Conservation (phyloP, 2,888 invertebrate species). For the Apantesis nais region DNA sequence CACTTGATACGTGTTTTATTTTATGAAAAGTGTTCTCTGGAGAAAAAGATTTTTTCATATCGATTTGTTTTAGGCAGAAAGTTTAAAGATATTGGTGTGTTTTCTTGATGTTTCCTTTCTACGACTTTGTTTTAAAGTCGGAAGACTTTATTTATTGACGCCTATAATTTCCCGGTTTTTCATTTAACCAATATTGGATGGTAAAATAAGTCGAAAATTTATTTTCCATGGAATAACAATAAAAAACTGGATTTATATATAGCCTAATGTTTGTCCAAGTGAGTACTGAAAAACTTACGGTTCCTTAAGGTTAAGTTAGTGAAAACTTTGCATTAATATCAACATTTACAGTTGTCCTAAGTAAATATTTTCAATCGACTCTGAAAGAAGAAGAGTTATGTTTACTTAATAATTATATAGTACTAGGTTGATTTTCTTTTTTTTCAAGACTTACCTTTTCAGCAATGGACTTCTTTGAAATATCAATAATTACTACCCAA, state of each 20-base stretch:
- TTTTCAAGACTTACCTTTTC: background rate
- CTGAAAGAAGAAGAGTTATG: background rate
- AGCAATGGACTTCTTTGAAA: background rate
- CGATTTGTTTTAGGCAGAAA: background rate
- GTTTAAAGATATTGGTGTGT: background rate
- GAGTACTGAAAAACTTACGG: no score
- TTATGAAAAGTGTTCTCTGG: constrained; percentile 1
- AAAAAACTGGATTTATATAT: no score
- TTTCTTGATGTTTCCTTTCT: background rate
- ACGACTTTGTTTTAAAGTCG: background rate
- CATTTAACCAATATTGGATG: background rate
- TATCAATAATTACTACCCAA: background rate
- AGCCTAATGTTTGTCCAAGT: no score
- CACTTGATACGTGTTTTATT: background rate
- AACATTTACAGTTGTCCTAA: no score
- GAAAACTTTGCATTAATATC: no score
- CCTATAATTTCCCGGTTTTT: no score
- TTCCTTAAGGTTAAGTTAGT: no score
- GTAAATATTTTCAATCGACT: no score
- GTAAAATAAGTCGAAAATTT: no score
- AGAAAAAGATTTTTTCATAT: background rate
- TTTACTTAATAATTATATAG: no score
- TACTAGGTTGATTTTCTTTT: background rate
- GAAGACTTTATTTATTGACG: background rate
- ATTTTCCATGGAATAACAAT: no score